A percentile compares a stretch with the other conserved stretches of the same genome.
Evolutionary conservation across 2,888 invertebrate species (phyloP).

Genomic region (Tricholauxania praeusta): DNA sequence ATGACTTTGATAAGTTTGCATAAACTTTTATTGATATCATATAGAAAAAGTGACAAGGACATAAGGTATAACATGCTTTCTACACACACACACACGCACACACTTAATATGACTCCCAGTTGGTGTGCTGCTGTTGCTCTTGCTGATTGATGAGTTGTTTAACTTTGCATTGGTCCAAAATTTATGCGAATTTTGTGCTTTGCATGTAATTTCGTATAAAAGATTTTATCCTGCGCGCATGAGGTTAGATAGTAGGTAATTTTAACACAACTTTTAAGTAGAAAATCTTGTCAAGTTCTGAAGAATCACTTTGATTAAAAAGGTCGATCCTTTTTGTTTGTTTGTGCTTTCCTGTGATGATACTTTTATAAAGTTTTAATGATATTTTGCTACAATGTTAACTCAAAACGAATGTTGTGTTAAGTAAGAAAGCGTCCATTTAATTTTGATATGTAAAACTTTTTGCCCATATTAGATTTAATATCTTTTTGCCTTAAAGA

Average conservation of each 20-base stretch:
- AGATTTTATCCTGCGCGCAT: slow-evolving; percentile 2
- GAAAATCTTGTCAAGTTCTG: slow-evolving; percentile 5
- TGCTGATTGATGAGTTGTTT: slow-evolving; percentile 31
- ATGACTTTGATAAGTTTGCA: slow-evolving; percentile 36
- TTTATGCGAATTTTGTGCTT: slow-evolving; percentile 16
- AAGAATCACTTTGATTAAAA: slow-evolving; percentile 9
- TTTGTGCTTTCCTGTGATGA: too few species aligned
- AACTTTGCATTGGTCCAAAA: slow-evolving; percentile 16
- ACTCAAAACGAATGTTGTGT: too few species aligned
- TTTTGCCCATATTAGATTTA: too few species aligned
- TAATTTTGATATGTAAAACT: too few species aligned
- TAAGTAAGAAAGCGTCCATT: too few species aligned
- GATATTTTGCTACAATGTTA: too few species aligned
- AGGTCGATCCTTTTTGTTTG: background rate
- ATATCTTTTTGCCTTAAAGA: too few species aligned
- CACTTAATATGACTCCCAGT: background rate
- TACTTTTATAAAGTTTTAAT: too few species aligned
- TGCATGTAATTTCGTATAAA: slow-evolving; percentile 23
- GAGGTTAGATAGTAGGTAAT: slow-evolving; percentile 2
- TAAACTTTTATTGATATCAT: slow-evolving; percentile 28
- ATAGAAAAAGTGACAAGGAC: slow-evolving; percentile 17
- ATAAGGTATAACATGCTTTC: background rate
- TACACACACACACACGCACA: background rate
- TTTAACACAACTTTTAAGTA: slow-evolving; percentile 10
- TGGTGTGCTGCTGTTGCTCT: background rate